phyloP scores from a whole-genome alignment of 2,113 vertebrate species.

The Protobothrops mucrosquamatus region DNA sequence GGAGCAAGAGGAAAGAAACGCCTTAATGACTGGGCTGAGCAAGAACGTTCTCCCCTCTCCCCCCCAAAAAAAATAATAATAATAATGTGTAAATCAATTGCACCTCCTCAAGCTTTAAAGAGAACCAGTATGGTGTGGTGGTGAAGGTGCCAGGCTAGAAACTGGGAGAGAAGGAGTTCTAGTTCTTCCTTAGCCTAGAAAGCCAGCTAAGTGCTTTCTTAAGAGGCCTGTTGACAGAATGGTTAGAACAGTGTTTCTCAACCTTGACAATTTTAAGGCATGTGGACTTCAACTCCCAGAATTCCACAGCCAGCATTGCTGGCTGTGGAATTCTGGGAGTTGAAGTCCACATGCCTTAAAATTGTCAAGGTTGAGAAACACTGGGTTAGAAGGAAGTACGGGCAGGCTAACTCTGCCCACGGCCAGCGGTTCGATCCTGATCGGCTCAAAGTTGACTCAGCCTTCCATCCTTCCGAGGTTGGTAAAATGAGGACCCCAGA shows the following conservation, averaged over 20 bases:
- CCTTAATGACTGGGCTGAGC: rapidly evolving
- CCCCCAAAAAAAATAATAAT: background rate
- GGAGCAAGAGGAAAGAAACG: background rate
- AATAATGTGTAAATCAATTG: background rate
- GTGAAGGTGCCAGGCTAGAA: background rate
- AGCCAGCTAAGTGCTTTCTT: background rate
- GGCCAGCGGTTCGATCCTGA: background rate
- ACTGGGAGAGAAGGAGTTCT: background rate
- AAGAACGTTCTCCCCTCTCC: background rate
- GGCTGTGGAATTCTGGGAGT: too few species aligned
- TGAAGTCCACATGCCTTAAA: too few species aligned
- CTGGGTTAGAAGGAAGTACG: background rate
- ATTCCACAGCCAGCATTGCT: too few species aligned
- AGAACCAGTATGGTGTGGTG: background rate
- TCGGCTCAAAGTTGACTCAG: too few species aligned
- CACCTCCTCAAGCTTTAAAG: background rate
- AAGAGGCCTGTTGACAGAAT: background rate
- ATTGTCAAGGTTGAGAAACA: too few species aligned
- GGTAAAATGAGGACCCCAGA: background rate
- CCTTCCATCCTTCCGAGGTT: background rate
- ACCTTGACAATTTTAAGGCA: too few species aligned
- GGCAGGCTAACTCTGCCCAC: background rate
- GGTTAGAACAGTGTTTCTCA: background rate
- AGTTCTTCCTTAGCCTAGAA: background rate
- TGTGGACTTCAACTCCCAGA: too few species aligned